These are phyloP conservation scores for Helicoverpa assulta DNA, from an alignment of 2,888 invertebrate genomes.

Conservation along the genomic window DNA sequence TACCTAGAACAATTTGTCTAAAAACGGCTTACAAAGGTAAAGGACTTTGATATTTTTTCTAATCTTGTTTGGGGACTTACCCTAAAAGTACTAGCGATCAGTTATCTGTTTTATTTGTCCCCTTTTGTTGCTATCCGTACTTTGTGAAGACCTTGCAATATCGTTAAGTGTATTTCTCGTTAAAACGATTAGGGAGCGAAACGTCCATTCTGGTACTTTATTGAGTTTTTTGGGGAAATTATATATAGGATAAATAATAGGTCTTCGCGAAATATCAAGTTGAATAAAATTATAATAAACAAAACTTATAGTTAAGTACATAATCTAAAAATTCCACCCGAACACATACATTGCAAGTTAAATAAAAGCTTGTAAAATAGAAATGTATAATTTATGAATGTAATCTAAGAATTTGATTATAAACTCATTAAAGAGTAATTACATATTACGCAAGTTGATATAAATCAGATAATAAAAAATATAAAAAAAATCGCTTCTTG, in stretches of 20 bases:
- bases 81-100: background rate
- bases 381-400: too few relatives aligned
- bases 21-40: background rate
- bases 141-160: slow-evolving; percentile 41
- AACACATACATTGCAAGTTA: too few relatives aligned
- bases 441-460: too few relatives aligned
- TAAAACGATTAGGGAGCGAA: slow-evolving; percentile 8
- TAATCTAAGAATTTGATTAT: too few relatives aligned
- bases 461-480: too few relatives aligned
- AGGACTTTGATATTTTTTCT: background rate
- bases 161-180: slow-evolving; percentile 32
- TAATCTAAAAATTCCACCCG: too few relatives aligned
- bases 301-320: too few relatives aligned
- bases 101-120: slow-evolving; percentile 30
- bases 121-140: slow-evolving; percentile 26
- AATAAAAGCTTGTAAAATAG: too few relatives aligned
- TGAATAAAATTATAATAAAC: too few relatives aligned
- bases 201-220: background rate
- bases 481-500: too few relatives aligned
- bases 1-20: background rate
- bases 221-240: background rate
- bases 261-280: background rate
- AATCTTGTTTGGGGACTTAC: background rate
- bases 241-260: background rate
- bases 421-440: too few relatives aligned